Conservation (phyloP, 2,888 invertebrate genomes). For the Abrostola tripartita region DNA sequence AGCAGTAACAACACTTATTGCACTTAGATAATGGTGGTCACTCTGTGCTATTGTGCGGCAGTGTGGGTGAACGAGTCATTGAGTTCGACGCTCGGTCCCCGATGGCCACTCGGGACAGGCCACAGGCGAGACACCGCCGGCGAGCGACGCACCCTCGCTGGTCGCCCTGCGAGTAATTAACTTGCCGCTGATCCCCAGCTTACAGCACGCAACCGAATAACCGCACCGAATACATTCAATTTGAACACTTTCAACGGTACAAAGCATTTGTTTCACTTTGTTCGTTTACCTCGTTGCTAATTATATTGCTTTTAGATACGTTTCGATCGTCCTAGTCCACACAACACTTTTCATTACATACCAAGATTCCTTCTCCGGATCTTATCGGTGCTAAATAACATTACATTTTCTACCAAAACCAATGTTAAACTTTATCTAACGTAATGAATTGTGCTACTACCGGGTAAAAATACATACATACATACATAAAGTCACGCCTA, state of each 20-base stretch:
- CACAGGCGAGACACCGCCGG: no score
- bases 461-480: no score
- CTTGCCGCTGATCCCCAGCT: slow-evolving; percentile 1
- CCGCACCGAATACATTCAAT: slow-evolving; percentile 6
- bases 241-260: slow-evolving; percentile 9
- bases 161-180: slow-evolving; percentile 31
- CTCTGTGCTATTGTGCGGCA: slow-evolving; percentile 1
- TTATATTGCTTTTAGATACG: no score
- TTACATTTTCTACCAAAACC: no score
- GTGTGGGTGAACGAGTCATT: slow-evolving; percentile 29
- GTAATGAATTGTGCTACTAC: no score
- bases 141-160: slow-evolving; percentile 27
- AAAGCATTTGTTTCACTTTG: slow-evolving; percentile 1
- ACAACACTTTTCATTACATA: no score
- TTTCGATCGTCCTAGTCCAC: no score
- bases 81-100: slow-evolving; percentile 3
- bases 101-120: background rate
- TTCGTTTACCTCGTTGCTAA: no score
- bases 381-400: no score
- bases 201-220: slow-evolving; percentile 22
- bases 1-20: background rate
- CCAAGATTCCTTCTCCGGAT: no score
- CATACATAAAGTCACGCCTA: no score
- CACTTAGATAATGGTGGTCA: background rate
- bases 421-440: no score